phyloP scores from a whole-genome alignment of 2,113 vertebrate genomes.

The Microcebus jonahi region DNA sequence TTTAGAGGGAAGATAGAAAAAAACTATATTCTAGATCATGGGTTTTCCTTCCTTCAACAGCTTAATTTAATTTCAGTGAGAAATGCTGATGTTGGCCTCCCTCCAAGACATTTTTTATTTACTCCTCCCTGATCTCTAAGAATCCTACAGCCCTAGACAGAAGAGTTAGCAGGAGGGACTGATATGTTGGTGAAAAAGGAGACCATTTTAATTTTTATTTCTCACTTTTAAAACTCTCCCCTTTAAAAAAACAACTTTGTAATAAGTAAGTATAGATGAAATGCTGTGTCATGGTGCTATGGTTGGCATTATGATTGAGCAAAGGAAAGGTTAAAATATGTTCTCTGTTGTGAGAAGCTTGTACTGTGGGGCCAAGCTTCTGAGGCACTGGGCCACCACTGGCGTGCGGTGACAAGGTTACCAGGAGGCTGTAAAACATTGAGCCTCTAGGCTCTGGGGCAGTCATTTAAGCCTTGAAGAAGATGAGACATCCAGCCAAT shows the following conservation, averaged over 20 bases:
- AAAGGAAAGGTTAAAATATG: neutral
- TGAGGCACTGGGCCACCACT: neutral
- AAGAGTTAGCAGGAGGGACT: neutral
- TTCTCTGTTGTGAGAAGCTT: neutral
- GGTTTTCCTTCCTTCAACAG: conserved; percentile 8
- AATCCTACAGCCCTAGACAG: neutral
- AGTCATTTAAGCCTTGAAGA: neutral
- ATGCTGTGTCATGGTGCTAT: neutral
- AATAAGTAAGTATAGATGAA: neutral
- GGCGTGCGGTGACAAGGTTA: no score
- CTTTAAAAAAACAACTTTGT: neutral
- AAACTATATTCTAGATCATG: neutral
- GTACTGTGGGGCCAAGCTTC: neutral
- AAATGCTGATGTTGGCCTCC: neutral
- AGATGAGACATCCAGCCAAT: neutral
- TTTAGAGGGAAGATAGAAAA: neutral
- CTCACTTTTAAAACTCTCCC: neutral
- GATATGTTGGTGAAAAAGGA: neutral
- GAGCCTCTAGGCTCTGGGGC: neutral
- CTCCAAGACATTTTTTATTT: conserved; percentile 13
- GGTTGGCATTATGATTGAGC: rapidly evolving
- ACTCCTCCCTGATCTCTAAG: neutral
- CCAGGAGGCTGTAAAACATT: neutral
- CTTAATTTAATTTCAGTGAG: conserved; percentile 39
- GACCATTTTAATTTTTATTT: neutral